phyloP scores from a whole-genome alignment of 92 coral and sea anemone genomes.

The Porites evermanni region DNA sequence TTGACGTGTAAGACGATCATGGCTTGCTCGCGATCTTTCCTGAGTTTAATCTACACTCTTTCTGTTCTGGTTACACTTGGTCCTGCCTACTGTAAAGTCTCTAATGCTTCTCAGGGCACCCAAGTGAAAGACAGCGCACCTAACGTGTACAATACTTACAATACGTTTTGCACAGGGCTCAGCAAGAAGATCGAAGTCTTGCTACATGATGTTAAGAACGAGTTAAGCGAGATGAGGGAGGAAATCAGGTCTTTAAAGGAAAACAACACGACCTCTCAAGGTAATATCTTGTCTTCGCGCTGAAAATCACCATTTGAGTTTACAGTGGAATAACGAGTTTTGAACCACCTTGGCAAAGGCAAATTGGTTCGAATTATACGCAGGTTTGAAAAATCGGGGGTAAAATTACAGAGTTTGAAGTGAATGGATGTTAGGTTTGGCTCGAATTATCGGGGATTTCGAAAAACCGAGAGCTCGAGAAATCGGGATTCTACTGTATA shows the following conservation, averaged over 20 bases:
- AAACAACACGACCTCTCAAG: neutral
- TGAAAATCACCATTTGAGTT: neutral
- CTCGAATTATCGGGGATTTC: too few species aligned
- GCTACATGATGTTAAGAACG: neutral
- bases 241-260: neutral
- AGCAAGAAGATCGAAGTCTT: neutral
- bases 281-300: neutral
- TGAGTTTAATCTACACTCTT: neutral
- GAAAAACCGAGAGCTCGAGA: too few species aligned
- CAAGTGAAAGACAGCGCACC: neutral
- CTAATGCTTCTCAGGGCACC: neutral
- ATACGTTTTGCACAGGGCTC: neutral
- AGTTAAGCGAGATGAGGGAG: conserved; percentile 15
- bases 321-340: too few species aligned
- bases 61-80: neutral
- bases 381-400: too few species aligned
- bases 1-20: neutral
- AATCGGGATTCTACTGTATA: too few species aligned
- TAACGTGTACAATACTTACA: neutral
- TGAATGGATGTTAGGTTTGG: too few species aligned
- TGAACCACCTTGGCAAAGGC: too few species aligned
- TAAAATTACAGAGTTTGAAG: too few species aligned
- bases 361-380: neutral
- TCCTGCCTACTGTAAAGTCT: neutral
- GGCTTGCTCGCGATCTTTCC: neutral